Base-by-base conservation (phyloP, 64 coral and sea anemone species). In the Dendrophyllia cribrosa region DNA sequence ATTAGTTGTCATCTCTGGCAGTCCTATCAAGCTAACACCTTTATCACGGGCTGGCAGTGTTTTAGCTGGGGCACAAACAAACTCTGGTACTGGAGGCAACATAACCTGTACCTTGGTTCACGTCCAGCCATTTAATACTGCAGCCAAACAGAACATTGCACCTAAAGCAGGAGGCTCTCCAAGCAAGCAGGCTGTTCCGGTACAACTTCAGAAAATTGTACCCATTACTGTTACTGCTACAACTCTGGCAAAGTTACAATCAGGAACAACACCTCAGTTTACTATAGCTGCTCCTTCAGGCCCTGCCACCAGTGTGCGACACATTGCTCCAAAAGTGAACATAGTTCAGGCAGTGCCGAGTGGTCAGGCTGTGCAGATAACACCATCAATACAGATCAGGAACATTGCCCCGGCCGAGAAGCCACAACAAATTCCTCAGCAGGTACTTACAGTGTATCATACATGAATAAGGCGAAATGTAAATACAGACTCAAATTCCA, bases 301-400 rank as follows among this genome's bases (percentile, higher is more conserved):
- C 43, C 61, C 64, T 16, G 64, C 78, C 3, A 88, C 87, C 12
- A 74, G 26, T 71, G 88, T 97, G 24, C 88, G 95, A 5, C 87
- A 88, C 66, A 97, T 97, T 84, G 95, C 95, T 34, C 95, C 95
- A 6, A 97, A 97, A 83, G 88, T 97, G 14, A 93, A 85, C 72
- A 86, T 97, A 83, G 92, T 93, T 17, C 70, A 92, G 20, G 78
- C 93, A 16, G 92, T 83, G 75, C 71, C 78, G 47, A 74, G 74
- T 55, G 70, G 75, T 44, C 95, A 97, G 63, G 74, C 93, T 19
- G 53, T 97, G 25, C 92, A 91, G 51, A 86, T 44, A 34, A 94
- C 92, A 12, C 80, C 80, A 13, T 20, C 62, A 13, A 12, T 82
- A 25, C 92, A 60, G 43, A 78, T 63, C 86, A 94, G 64, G 70